A percentile compares a stretch with the other conserved stretches of the same genome.
These are phyloP conservation scores for Drosophila busckii DNA, from an alignment of 1,140 invertebrate genomes.

Conservation along the genomic window DNA sequence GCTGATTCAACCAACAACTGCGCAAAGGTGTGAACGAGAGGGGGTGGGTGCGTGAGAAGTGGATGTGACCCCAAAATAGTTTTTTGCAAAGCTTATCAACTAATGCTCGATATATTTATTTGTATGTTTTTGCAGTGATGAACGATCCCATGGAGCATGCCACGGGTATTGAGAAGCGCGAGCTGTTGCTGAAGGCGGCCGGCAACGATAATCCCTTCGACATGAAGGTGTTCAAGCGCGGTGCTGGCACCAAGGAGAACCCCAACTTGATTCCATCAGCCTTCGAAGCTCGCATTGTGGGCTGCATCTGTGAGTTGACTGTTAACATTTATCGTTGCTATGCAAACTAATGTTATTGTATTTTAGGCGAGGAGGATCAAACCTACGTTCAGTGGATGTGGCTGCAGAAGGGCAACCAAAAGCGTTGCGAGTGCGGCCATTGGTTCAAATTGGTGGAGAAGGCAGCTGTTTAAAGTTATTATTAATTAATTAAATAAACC, in stretches of 20 bases:
- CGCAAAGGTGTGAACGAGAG: not conserved
- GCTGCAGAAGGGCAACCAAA: slow-evolving; percentile 91
- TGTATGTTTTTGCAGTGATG: slow-evolving; percentile 81
- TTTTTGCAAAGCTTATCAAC: slow-evolving; percentile 29
- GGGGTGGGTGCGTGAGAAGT: too few species aligned
- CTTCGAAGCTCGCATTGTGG: slow-evolving; percentile 92
- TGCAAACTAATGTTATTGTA: not conserved
- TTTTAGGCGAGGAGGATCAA: slow-evolving; percentile 90
- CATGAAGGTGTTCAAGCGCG: slow-evolving; percentile 88
- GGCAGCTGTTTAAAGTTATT: slow-evolving; percentile 82
- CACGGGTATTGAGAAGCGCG: slow-evolving; percentile 94
- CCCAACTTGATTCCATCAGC: slow-evolving; percentile 95
- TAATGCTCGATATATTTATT: slow-evolving; percentile 10
- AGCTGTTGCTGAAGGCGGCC: slow-evolving; percentile 89
- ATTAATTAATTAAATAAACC: slow-evolving; percentile 73
- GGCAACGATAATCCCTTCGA: slow-evolving; percentile 96
- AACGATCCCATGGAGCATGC: slow-evolving; percentile 94
- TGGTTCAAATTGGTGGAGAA: slow-evolving; percentile 96
- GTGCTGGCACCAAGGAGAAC: slow-evolving; percentile 88
- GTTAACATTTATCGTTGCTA: not conserved
- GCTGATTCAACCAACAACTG: slow-evolving; percentile 11
- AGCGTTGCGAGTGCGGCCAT: slow-evolving; percentile 96
- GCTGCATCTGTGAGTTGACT: slow-evolving; percentile 91
- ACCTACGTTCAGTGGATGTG: slow-evolving; percentile 95
- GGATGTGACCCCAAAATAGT: too few species aligned